Conservation (phyloP, 2,888 invertebrate genomes). For the Troilus luridus region DNA sequence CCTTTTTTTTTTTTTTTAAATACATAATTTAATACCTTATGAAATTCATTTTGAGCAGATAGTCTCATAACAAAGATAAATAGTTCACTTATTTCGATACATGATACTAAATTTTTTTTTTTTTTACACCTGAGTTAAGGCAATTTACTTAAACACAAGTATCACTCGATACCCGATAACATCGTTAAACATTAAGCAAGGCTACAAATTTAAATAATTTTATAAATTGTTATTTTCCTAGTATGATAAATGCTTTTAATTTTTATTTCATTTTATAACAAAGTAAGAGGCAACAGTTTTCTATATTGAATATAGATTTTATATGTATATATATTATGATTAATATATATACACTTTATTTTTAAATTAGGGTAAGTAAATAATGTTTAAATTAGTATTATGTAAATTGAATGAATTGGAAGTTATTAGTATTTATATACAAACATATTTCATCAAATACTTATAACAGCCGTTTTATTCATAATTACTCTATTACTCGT, state of each 20-base stretch:
- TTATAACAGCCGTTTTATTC: constrained; percentile 54
- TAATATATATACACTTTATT: background rate
- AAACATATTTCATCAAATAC: background rate
- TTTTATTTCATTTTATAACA: constrained; percentile 48
- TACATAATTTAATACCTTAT: constrained; percentile 28
- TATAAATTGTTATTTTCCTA: constrained; percentile 42
- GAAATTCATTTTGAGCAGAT: constrained; percentile 53
- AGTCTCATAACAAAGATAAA: constrained; percentile 41
- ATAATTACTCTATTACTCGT: constrained; percentile 50
- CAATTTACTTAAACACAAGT: constrained; percentile 40
- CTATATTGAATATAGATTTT: constrained; percentile 44
- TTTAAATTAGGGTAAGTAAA: constrained; percentile 22
- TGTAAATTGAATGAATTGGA: constrained; percentile 21
- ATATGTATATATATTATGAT: constrained; percentile 10
- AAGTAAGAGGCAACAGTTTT: constrained; percentile 53
- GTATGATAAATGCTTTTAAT: constrained; percentile 48
- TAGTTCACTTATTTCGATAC: constrained; percentile 38
- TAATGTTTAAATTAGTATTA: constrained; percentile 32
- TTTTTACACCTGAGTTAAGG: constrained; percentile 36
- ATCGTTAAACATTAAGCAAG: constrained; percentile 54
- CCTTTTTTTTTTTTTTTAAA: constrained; percentile 42
- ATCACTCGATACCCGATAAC: constrained; percentile 41
- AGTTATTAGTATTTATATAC: constrained; percentile 40
- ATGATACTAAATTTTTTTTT: constrained; percentile 38
- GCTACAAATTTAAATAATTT: constrained; percentile 55